Evolutionary conservation across 2,888 invertebrate species (phyloP).

Genomic region (Metallyticus violacea): DNA sequence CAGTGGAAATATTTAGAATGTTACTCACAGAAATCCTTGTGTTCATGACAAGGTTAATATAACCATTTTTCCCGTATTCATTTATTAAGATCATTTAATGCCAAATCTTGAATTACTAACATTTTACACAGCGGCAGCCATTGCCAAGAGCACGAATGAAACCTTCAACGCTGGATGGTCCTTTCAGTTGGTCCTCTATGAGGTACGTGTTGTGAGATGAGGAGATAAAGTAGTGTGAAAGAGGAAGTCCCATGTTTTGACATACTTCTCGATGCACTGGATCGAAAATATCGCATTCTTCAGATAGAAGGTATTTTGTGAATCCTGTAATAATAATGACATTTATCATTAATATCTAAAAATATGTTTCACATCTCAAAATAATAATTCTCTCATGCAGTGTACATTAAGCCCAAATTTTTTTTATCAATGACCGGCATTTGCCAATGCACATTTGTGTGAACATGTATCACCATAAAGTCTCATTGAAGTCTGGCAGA

Average conservation of each 20-base stretch:
- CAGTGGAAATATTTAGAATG: background rate
- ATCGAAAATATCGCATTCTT: constrained; percentile 54
- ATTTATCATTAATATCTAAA: background rate
- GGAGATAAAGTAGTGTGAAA: constrained; percentile 52
- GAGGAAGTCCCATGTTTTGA: constrained; percentile 55
- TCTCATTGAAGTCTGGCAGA: too few species aligned
- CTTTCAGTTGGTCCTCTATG: constrained; percentile 54
- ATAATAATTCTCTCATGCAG: background rate
- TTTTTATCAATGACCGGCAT: too few species aligned
- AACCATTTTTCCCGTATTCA: background rate
- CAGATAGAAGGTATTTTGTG: constrained; percentile 45
- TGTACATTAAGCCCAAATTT: too few species aligned
- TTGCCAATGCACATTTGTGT: too few species aligned
- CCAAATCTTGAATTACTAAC: constrained; percentile 39
- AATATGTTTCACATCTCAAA: background rate
- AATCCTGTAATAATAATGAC: constrained; percentile 41
- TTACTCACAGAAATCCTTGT: background rate
- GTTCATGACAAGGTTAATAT: background rate
- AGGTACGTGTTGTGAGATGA: constrained; percentile 54
- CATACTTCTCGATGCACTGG: constrained; percentile 45
- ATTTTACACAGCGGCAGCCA: constrained; percentile 54
- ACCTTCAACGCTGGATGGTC: constrained; percentile 52
- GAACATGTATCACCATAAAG: too few species aligned
- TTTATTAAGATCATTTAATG: background rate
- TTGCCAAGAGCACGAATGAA: constrained; percentile 50